A percentile compares a stretch with the other conserved stretches of the same genome.
Evolutionary conservation across 37 sponge, comb jelly and placozoan species (phyloP).

Genomic region (Dysidea cf. avara): DNA sequence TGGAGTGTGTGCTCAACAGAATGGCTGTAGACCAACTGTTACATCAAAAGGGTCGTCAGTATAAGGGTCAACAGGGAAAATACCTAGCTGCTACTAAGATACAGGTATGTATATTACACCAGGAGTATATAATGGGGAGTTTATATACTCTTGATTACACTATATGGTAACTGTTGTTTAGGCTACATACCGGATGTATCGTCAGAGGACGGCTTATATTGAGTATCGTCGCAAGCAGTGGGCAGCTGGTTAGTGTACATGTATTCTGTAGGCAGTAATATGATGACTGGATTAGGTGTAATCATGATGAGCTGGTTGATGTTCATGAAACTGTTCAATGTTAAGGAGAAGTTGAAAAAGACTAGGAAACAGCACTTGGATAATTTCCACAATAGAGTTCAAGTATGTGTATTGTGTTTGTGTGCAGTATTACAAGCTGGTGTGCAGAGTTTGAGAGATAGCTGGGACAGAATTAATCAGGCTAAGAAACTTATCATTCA

Average conservation of each 20-base stretch:
- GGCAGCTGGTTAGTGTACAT: constrained; percentile 62
- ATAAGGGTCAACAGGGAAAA: constrained; percentile 56
- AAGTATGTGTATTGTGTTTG: neutral
- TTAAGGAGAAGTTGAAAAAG: constrained; percentile 47
- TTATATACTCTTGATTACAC: too few relatives aligned
- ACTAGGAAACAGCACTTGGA: constrained; percentile 33
- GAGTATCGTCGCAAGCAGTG: constrained; percentile 59
- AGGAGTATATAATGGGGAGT: too few relatives aligned
- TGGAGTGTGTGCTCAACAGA: constrained; percentile 29
- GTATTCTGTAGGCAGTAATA: neutral
- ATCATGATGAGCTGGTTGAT: constrained; percentile 83
- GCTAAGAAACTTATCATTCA: constrained; percentile 68
- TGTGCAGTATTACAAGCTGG: too few relatives aligned
- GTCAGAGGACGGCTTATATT: constrained; percentile 46
- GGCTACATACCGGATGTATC: constrained; percentile 83
- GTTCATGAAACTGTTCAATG: constrained; percentile 38
- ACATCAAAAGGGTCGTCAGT: constrained; percentile 59
- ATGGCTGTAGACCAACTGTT: constrained; percentile 33
- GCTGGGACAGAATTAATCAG: constrained; percentile 51
- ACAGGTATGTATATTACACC: constrained; percentile 12
- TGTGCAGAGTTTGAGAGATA: constrained; percentile 21
- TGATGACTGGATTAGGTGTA: constrained; percentile 34
- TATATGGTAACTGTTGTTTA: constrained; percentile 27
- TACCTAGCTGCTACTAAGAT: constrained; percentile 70
- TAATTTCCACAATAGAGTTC: neutral